Evolutionary conservation across 1,140 invertebrate genomes (phyloP), one percentile per base, ranked within the genome.

Genomic region (Hydropsyche tenuis): DNA sequence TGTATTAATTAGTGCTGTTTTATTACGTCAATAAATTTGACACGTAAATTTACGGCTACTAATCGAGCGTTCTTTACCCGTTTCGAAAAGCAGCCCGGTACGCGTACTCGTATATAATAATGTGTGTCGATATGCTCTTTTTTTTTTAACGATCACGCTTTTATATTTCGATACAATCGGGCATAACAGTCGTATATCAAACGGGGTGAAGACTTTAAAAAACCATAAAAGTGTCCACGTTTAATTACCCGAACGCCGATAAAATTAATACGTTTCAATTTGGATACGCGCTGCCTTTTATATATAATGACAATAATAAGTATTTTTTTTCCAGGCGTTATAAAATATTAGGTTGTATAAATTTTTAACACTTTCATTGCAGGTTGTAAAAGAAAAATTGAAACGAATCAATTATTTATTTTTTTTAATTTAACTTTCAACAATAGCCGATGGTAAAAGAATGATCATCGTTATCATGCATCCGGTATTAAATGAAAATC

Each of bases 191-290:
- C 56, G 56, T 60, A 60, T 60, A 25, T 60, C 56, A 60, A 11
- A 60, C 56, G 56, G 23, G 56, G 56, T 60, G 56, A 60, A 27
- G 56, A 60, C 56, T 60, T 60, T 60, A 60, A 60, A 37, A 53
- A 60, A 60, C 56, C 22, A 23, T 60, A 60, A 60, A 60, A 60
- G 14, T 14, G 56, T 60, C 56, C 18, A 60, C 22, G 23, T 60
- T 60, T 60, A 60, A 60, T 60, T 60, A 60, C 56, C 30, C 22
- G 56, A 60, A 12, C 56, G 56, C 23, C 22, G 23, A 60, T 60
- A 60, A 60, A 60, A 60, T 60, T 60, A 60, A 60, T 60, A 60
- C 56, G 56, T 60, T 60, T 60, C 56, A 60, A 60, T 60, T 25
- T 23, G 2, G 22, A 23, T 18, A 18, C 48, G 16, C 16, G 16